phyloP scores from a whole-genome alignment of 2,888 invertebrate species.

The Sicus ferrugineus region DNA sequence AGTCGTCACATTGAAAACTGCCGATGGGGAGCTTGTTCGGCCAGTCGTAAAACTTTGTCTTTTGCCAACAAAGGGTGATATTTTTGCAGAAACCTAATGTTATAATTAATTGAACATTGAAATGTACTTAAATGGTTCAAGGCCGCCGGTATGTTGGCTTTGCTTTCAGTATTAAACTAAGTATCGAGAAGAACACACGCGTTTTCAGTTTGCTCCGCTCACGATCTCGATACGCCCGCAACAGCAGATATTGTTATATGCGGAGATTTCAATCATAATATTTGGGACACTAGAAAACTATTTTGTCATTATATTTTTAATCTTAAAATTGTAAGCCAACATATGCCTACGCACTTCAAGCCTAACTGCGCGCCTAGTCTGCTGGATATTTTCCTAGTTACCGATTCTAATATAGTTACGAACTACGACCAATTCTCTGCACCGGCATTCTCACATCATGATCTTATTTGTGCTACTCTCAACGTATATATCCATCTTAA shows the following conservation, averaged over 20 bases:
- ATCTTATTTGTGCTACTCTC: not conserved
- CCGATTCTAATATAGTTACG: not conserved
- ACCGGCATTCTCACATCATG: conserved; percentile 6
- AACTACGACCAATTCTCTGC: conserved; percentile 1
- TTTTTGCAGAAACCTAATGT: no score
- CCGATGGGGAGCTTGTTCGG: no score
- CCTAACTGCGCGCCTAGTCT: conserved; percentile 1
- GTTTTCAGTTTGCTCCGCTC: no score
- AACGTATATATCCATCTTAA: not conserved
- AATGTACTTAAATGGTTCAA: no score
- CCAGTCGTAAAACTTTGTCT: no score
- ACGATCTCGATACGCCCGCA: no score
- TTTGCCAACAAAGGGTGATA: no score
- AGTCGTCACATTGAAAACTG: no score
- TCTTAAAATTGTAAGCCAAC: not conserved
- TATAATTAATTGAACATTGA: no score
- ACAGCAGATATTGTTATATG: not conserved
- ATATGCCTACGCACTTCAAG: not conserved
- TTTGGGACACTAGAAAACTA: not conserved
- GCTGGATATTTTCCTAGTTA: conserved; percentile 4
- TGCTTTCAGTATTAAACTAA: no score
- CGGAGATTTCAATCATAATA: not conserved
- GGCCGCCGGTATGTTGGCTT: no score
- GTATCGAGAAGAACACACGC: no score
- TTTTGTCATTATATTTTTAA: not conserved